A percentile compares a stretch with the other conserved stretches of the same genome.
Evolutionary conservation across 1,140 invertebrate genomes (phyloP).

Genomic region (Oscheius sp.): DNA sequence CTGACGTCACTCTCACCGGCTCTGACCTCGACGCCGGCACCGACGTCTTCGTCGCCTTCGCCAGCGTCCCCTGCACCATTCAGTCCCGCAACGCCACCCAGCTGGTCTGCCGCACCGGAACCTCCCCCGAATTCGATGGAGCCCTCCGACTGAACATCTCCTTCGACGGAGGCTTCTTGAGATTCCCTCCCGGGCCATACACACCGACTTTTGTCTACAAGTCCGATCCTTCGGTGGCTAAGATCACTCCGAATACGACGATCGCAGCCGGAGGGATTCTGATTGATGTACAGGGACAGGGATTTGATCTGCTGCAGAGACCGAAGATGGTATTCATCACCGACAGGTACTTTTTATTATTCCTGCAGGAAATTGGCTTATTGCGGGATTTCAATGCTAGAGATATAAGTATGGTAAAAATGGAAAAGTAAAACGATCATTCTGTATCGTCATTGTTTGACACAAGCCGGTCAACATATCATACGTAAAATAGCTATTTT

Average conservation of each 20-base stretch:
- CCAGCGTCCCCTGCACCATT: constrained; percentile 76
- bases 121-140: constrained; percentile 50
- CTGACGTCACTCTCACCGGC: constrained; percentile 83
- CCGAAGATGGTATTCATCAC: constrained; percentile 33
- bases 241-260: constrained; percentile 17
- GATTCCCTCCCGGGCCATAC: neutral
- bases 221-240: constrained; percentile 13
- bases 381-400: too few species aligned
- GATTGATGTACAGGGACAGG: constrained; percentile 32
- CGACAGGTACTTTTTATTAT: constrained; percentile 5
- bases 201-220: neutral
- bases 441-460: too few species aligned
- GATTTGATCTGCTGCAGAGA: constrained; percentile 29
- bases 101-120: constrained; percentile 36
- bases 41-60: constrained; percentile 79
- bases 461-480: too few species aligned
- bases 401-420: too few species aligned
- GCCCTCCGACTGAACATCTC: constrained; percentile 42
- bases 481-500: too few species aligned
- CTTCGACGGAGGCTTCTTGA: constrained; percentile 41
- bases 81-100: constrained; percentile 47
- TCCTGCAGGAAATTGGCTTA: too few species aligned
- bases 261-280: constrained; percentile 24
- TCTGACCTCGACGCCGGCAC: constrained; percentile 90
- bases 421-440: too few species aligned